phyloP scores from a whole-genome alignment of 2,113 vertebrate genomes.

The Erythrocercus mccallii region DNA sequence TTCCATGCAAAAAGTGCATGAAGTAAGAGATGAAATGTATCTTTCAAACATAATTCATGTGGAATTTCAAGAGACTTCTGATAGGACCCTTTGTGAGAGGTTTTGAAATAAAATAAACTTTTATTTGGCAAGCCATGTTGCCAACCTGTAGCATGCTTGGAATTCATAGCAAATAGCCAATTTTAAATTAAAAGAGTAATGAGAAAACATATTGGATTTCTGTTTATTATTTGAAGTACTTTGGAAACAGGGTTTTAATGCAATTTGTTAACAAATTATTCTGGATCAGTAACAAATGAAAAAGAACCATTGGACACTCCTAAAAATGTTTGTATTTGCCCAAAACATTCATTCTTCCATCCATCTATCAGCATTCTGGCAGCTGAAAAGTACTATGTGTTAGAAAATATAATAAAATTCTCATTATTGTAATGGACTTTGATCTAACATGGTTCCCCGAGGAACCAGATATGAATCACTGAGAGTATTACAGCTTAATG shows the following conservation, averaged over 20 bases:
- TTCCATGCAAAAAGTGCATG: not conserved
- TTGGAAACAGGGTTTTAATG: not conserved
- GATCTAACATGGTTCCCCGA: not conserved
- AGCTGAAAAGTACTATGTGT: not conserved
- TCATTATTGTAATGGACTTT: not conserved
- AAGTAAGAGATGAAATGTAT: not conserved
- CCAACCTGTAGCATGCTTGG: not conserved
- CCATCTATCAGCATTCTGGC: not conserved
- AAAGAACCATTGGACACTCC: not conserved
- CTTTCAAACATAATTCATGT: not conserved
- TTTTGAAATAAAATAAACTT: not conserved
- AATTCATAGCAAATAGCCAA: not conserved
- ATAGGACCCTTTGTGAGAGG: not conserved
- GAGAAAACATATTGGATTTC: not conserved
- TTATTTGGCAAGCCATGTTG: not conserved
- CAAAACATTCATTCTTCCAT: not conserved
- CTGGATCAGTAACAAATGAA: not conserved
- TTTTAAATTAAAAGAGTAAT: not conserved
- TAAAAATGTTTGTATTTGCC: not conserved
- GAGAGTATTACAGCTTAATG: not conserved
- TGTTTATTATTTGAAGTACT: not conserved
- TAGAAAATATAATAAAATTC: slow-evolving; percentile 39
- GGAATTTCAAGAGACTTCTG: slow-evolving; percentile 21
- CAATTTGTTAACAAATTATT: not conserved
- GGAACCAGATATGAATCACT: slow-evolving; percentile 6